Base-by-base conservation (phyloP, 2,888 invertebrate species). In the Nipponacmea schrenckii region DNA sequence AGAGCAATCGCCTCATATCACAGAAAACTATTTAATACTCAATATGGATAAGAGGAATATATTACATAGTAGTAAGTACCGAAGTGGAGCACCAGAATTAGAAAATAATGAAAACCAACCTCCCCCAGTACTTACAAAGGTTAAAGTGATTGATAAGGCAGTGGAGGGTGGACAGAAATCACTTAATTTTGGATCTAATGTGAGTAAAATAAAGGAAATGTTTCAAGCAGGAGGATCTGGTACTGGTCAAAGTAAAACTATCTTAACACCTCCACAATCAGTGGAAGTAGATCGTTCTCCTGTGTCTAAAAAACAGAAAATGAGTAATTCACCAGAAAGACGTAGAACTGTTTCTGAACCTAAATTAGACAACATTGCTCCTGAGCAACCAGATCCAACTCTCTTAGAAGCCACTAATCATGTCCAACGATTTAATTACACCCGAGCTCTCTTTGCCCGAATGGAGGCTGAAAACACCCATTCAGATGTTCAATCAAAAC, bases 381-480 rank as follows among this genome's bases (percentile, higher is more conserved):
- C 56, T 24, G 45, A 70, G 14, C 74, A 69, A 15, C 56, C 74
- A 10, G 76, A 79, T 14, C 69, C 75, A 4, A 70, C 70, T 17
- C 68, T 79, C 3, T 67, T 76, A 17, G 81, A 83, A 56, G 75
- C 84, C n/a, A 82, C 84, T 15, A 86, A 80, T 70, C 88, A 88
- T 80, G 85, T 87, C 1, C 83, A 87, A 72, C 75, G 87, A 17
- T 88, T 88, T 70, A 86, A 85, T 69, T 82, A 85, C 75, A 87
- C 87, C 0, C 78, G 87, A 17, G 86, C 86, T 7, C 76, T 88
- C 63, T 88, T 88, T 75, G 87, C 86, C n/a, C 76, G 83, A n/a
- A 80, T 89, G 80, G 87, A 87, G 70, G 84, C 86, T 62, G 82
- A 86, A 67, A 78, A 80, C 31, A 24, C 14, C 8, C 39, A 64